Evolutionary conservation across 1,140 invertebrate genomes (phyloP), one percentile per base, ranked within the genome.

Genomic region (Dermatophagoides farinae): DNA sequence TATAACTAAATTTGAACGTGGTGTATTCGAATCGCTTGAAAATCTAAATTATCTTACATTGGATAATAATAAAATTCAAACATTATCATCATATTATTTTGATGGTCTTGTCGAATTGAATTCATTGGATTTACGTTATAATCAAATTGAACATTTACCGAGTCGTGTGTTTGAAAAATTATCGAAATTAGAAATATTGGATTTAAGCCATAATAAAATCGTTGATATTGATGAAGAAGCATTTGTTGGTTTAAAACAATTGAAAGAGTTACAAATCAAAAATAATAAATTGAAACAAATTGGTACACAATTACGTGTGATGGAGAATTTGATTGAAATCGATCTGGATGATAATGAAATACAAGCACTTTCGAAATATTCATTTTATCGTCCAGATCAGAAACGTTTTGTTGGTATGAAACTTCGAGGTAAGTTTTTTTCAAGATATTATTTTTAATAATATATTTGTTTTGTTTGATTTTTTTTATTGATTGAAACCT

Each of bases 181-280:
- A 16, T 5, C 31, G 5, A 31, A 53, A 38, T 53, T 53, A 37
- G 51, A 53, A 53, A 23, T 37, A 38, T 38, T 53, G 6, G 51
- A 53, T 53, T 53, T 53, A 38, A 53, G 51, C 14, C 25, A 53
- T 38, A 53, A 53, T 38, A 31, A 53, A n/a, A 37, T 53, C 6
- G 51, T 38, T 0, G 25, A 2, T 0, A 37, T 53, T 38, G 51
- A 53, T 25, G 23, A 23, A n/a, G 25, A 38, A 23, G 51, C 25
- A 37, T 38, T 53, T 53, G 51, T 37, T 6, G 25, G 25, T 6
- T 53, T 53, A 11, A 25, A 16, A 14, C 31, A 38, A 37, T 37
- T 53, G 25, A 20, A 25, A 37, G n/a, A n/a, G 12, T 14, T 53
- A 2, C n/a, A 25, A 14, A 18, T 53, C 10, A 37, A n/a, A 18